A percentile compares a stretch with the other conserved stretches of the same genome.
Evolutionary conservation across 1,140 invertebrate species (phyloP).

Genomic region (Musca domestica): DNA sequence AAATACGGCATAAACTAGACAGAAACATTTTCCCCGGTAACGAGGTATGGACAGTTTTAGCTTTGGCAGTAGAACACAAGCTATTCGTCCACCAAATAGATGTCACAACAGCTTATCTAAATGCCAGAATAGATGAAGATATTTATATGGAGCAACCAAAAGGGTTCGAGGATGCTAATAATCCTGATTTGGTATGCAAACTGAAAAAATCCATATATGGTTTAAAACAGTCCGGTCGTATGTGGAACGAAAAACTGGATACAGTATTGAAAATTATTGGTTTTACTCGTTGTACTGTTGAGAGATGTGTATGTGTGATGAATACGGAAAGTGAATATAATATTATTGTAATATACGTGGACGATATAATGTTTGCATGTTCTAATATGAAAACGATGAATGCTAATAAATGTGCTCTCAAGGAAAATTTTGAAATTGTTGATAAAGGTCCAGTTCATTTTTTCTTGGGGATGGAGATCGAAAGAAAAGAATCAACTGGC

Average conservation of each 20-base stretch:
- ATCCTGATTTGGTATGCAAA: slow-evolving; percentile 10
- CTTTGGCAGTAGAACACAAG: slow-evolving; percentile 45
- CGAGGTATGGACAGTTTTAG: slow-evolving; percentile 46
- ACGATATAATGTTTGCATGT: slow-evolving; percentile 25
- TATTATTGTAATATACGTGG: slow-evolving; percentile 26
- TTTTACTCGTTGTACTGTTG: slow-evolving; percentile 4
- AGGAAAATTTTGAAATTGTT: background rate
- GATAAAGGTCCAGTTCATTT: too few species aligned
- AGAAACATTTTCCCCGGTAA: too few species aligned
- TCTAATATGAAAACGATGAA: slow-evolving; percentile 27
- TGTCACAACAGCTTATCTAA: slow-evolving; percentile 54
- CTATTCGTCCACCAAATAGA: slow-evolving; percentile 49
- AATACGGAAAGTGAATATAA: background rate
- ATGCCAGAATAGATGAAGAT: slow-evolving; percentile 52
- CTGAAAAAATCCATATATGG: slow-evolving; percentile 36
- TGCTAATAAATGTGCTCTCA: slow-evolving; percentile 32
- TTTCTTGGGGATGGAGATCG: slow-evolving; percentile 14
- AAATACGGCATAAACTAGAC: too few species aligned
- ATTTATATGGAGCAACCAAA: slow-evolving; percentile 53
- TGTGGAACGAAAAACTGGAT: slow-evolving; percentile 33
- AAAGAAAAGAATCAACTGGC: slow-evolving; percentile 4
- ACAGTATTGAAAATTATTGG: slow-evolving; percentile 8
- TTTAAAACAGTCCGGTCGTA: slow-evolving; percentile 37
- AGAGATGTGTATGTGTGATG: slow-evolving; percentile 25
- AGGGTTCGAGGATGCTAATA: slow-evolving; percentile 35